phyloP scores from a whole-genome alignment of 1,140 invertebrate species.

The Penaeus japonicus region DNA sequence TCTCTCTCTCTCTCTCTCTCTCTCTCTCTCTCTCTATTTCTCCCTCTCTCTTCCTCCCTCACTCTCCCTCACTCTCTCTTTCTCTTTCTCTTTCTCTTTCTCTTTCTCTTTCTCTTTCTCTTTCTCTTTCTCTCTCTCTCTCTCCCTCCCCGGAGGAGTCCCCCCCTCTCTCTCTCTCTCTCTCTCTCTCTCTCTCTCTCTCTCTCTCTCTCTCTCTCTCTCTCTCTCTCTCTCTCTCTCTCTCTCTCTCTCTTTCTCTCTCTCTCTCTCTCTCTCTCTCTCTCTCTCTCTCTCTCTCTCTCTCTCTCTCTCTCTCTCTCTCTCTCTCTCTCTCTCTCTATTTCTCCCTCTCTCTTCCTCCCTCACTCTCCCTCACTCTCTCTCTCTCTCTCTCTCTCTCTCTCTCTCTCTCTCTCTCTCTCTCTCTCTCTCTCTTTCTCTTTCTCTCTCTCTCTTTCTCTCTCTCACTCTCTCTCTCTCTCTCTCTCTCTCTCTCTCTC shows the following conservation, averaged over 20 bases:
- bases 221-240: background rate
- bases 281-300: background rate
- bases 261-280: background rate
- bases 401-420: background rate
- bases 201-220: conserved; percentile 4
- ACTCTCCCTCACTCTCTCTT: too few relatives aligned
- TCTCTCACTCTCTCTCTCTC: conserved; percentile 15
- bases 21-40: background rate
- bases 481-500: conserved; percentile 7
- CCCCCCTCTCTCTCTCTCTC: background rate
- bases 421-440: conserved; percentile 13
- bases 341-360: background rate
- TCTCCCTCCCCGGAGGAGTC: background rate
- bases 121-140: background rate
- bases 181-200: background rate
- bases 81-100: background rate
- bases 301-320: conserved; percentile 9
- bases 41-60: too few relatives aligned
- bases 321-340: background rate
- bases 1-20: background rate
- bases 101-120: background rate
- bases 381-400: too few relatives aligned
- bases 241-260: background rate
- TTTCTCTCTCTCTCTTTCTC: background rate
- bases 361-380: background rate